Evolutionary conservation across 2,888 invertebrate genomes (phyloP).

Genomic region (Drosophila helvetica): DNA sequence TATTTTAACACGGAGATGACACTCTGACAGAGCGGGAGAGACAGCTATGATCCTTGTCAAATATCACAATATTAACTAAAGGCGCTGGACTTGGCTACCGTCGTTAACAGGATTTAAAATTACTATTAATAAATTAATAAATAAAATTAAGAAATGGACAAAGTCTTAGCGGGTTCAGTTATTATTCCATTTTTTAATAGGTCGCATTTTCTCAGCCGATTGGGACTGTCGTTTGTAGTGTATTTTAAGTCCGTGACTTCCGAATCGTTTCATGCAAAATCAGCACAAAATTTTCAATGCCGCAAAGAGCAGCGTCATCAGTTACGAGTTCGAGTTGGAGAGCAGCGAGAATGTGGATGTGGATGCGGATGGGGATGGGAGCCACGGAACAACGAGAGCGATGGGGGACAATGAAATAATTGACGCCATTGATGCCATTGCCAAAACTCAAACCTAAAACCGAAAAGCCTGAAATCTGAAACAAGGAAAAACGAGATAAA

Average conservation of each 20-base stretch:
- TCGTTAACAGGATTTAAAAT: no score
- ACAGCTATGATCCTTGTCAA: no score
- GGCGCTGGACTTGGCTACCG: no score
- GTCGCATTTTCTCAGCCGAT: neutral
- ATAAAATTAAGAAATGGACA: neutral
- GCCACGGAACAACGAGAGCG: slow-evolving; percentile 30
- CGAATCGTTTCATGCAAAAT: slow-evolving; percentile 69
- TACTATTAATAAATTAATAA: neutral
- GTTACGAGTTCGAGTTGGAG: slow-evolving; percentile 50
- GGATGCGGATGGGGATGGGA: slow-evolving; percentile 18
- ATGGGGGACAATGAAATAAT: slow-evolving; percentile 78
- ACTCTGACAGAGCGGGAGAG: no score
- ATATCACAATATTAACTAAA: no score
- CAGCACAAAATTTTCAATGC: slow-evolving; percentile 73
- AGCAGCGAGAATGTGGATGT: slow-evolving; percentile 19
- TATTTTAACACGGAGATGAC: no score
- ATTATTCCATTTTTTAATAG: neutral
- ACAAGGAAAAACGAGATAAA: slow-evolving; percentile 8
- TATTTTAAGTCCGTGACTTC: slow-evolving; percentile 53
- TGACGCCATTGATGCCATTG: slow-evolving; percentile 80
- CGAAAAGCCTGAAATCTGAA: slow-evolving; percentile 37
- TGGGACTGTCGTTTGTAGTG: slow-evolving; percentile 12
- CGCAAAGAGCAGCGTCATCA: slow-evolving; percentile 78
- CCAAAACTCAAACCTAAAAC: slow-evolving; percentile 31
- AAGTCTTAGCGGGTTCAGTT: neutral